These are phyloP conservation scores for Catotricha subobsoleta DNA, from an alignment of 2,888 invertebrate genomes.

Conservation along the genomic window DNA sequence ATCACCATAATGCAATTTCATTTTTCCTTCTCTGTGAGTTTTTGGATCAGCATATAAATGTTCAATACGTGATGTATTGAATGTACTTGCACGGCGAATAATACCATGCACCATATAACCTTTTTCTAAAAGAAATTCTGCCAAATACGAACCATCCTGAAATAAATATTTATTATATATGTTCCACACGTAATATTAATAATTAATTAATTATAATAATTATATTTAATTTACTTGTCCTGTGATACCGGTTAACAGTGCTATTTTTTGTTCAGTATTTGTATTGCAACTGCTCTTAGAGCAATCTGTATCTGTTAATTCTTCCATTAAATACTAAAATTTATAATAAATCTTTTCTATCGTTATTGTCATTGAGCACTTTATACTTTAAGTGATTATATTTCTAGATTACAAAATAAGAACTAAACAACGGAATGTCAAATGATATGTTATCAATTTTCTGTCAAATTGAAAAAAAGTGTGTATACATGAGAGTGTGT, in stretches of 20 bases:
- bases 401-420: too few species aligned
- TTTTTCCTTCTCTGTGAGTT: constrained; percentile 69
- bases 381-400: constrained; percentile 1
- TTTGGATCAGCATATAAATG: constrained; percentile 86
- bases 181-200: too few species aligned
- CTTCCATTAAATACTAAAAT: neutral
- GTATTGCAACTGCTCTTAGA: too few species aligned
- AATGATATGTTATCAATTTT: too few species aligned
- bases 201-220: neutral
- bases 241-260: constrained; percentile 90
- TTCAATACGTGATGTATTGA: constrained; percentile 91
- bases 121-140: constrained; percentile 80
- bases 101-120: constrained; percentile 94
- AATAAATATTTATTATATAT: constrained; percentile 14
- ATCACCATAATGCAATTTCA: constrained; percentile 96
- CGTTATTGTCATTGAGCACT: constrained; percentile 1
- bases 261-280: constrained; percentile 37
- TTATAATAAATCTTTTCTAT: neutral
- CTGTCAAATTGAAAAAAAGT: too few species aligned
- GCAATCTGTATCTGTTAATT: too few species aligned
- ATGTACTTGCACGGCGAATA: constrained; percentile 82
- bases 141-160: constrained; percentile 94
- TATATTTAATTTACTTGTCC: constrained; percentile 60
- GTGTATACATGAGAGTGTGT: too few species aligned
- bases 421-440: too few species aligned